phyloP scores from a whole-genome alignment of 2,113 vertebrate species.

The Microtus oregoni region DNA sequence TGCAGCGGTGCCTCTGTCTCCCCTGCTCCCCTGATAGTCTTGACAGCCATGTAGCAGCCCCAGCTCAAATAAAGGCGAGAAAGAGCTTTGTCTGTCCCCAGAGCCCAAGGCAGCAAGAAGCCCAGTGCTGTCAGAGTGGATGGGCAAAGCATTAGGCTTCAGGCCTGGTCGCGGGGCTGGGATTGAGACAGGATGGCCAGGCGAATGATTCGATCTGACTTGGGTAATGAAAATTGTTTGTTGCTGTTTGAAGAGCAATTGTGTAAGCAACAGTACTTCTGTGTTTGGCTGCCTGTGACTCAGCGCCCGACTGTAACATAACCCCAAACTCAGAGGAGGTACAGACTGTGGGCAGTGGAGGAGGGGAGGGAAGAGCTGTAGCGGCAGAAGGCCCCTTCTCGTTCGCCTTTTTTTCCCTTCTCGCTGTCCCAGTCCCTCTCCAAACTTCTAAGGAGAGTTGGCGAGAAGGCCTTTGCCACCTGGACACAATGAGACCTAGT shows the following conservation, averaged over 20 bases:
- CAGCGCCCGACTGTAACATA: constrained; percentile 78
- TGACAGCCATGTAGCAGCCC: constrained; percentile 34
- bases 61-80: neutral
- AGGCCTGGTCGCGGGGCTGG: constrained; percentile 29
- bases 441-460: constrained; percentile 69
- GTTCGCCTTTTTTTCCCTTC: constrained; percentile 16
- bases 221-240: constrained; percentile 80
- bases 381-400: constrained; percentile 8
- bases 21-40: neutral
- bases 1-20: neutral
- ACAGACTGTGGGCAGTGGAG: neutral
- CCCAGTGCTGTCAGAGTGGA: constrained; percentile 9
- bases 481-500: constrained; percentile 81
- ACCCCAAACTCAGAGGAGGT: constrained; percentile 67
- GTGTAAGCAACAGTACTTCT: constrained; percentile 79
- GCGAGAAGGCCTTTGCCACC: constrained; percentile 79
- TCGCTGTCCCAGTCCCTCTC: constrained; percentile 43
- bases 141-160: neutral
- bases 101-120: neutral
- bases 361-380: neutral
- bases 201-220: constrained; percentile 78
- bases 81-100: constrained; percentile 59
- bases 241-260: constrained; percentile 80
- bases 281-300: constrained; percentile 75
- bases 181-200: constrained; percentile 67